phyloP scores from a whole-genome alignment of 2,888 invertebrate species.

The Cataglyphis albicans region DNA sequence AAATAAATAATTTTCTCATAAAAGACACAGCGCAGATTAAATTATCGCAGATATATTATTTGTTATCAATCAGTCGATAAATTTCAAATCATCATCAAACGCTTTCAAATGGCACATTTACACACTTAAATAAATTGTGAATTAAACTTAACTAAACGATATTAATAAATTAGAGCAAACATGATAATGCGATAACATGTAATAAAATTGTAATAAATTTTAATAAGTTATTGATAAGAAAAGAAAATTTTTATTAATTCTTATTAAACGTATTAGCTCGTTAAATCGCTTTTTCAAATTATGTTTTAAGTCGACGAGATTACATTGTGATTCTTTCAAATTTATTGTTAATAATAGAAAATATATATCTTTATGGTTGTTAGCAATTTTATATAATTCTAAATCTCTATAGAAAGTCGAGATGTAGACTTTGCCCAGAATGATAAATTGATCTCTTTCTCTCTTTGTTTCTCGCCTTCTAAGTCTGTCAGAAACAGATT shows the following conservation, averaged over 20 bases:
- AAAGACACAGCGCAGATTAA: no score
- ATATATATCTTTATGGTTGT: conserved; percentile 9
- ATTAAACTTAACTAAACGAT: background rate
- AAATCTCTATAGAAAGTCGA: conserved; percentile 22
- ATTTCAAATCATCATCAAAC: no score
- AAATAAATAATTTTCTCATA: no score
- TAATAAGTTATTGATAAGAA: background rate
- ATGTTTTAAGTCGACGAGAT: background rate
- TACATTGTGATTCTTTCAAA: background rate
- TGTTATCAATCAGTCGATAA: no score
- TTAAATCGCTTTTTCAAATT: background rate
- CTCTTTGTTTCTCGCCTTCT: background rate
- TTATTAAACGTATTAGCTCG: background rate
- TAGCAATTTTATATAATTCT: conserved; percentile 1
- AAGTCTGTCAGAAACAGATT: background rate
- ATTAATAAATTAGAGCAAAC: background rate
- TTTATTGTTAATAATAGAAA: background rate
- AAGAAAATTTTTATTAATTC: background rate
- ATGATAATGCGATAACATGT: background rate
- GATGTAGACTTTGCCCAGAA: background rate
- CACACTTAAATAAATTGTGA: background rate
- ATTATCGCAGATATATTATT: no score
- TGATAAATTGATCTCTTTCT: background rate
- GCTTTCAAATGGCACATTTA: background rate
- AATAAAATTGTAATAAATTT: background rate